phyloP scores from a whole-genome alignment of 2,797 vertebrate species.

The Cryptoblepharus egeriae region DNA sequence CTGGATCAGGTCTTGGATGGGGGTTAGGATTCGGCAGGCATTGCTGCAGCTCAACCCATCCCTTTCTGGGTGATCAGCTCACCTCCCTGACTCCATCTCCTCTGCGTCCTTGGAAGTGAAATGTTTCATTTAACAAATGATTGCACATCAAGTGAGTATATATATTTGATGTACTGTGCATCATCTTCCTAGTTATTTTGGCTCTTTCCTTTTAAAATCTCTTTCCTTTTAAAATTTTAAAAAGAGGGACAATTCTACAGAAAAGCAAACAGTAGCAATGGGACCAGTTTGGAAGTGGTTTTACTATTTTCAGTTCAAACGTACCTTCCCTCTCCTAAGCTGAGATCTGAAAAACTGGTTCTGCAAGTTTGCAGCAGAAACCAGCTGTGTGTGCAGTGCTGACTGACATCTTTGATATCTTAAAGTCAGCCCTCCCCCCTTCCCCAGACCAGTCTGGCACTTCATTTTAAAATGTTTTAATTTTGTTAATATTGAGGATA shows the following conservation, averaged over 20 bases:
- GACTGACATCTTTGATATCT: neutral
- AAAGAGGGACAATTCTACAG: neutral
- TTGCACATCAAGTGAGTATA: neutral
- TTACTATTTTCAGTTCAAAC: neutral
- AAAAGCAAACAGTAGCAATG: neutral
- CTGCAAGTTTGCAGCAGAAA: neutral
- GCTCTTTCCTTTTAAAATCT: neutral
- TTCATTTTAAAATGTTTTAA: neutral
- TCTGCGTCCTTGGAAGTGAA: constrained; percentile 13
- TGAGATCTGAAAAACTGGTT: neutral
- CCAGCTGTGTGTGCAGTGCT: neutral
- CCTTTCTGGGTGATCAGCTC: too few relatives aligned
- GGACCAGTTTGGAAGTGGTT: neutral
- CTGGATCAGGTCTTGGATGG: too few relatives aligned
- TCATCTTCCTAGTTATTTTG: neutral
- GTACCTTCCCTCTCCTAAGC: neutral
- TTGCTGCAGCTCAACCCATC: too few relatives aligned
- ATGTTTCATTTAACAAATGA: constrained; percentile 2
- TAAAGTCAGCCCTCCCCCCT: neutral
- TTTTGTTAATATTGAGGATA: neutral
- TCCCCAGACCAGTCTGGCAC: neutral
- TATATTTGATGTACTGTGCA: neutral
- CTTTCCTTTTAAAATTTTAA: too few relatives aligned
- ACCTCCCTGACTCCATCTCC: too few relatives aligned
- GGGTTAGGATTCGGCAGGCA: too few relatives aligned